These are phyloP conservation scores for Noctua fimbriata DNA, from an alignment of 2,888 invertebrate species.

Conservation along the genomic window DNA sequence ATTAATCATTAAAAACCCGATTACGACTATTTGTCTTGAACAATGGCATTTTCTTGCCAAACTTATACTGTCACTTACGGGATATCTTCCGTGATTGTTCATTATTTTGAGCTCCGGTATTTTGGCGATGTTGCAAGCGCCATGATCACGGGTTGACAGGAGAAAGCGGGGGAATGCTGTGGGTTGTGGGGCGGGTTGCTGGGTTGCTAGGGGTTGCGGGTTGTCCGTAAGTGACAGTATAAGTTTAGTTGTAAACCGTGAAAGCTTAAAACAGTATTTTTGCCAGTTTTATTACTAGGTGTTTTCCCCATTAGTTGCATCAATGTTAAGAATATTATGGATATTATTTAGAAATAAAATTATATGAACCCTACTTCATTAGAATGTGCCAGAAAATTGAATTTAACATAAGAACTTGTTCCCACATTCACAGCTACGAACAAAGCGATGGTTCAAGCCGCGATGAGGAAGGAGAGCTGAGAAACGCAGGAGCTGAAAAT, in stretches of 20 bases:
- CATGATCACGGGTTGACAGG: too few species aligned
- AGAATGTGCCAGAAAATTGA: neutral
- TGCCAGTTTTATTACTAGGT: neutral
- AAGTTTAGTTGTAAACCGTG: too few species aligned
- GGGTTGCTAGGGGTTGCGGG: too few species aligned
- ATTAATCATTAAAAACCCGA: neutral
- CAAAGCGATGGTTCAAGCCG: constrained; percentile 88
- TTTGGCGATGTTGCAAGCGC: too few species aligned
- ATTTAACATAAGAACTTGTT: neutral
- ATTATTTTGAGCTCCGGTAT: too few species aligned
- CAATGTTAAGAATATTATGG: neutral
- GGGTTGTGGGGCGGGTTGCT: too few species aligned
- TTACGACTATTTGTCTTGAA: neutral
- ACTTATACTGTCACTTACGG: too few species aligned
- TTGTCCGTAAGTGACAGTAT: too few species aligned
- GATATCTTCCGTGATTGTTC: too few species aligned
- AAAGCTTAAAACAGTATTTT: too few species aligned
- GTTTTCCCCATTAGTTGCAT: neutral
- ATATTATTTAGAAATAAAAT: neutral
- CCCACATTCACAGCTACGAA: constrained; percentile 78
- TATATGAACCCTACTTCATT: neutral
- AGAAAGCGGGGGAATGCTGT: too few species aligned
- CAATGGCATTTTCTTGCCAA: neutral
- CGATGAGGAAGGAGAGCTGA: constrained; percentile 88
- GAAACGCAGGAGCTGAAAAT: constrained; percentile 87